Base-by-base conservation (phyloP, 2,113 vertebrate genomes). In the Dipodomys spectabilis region DNA sequence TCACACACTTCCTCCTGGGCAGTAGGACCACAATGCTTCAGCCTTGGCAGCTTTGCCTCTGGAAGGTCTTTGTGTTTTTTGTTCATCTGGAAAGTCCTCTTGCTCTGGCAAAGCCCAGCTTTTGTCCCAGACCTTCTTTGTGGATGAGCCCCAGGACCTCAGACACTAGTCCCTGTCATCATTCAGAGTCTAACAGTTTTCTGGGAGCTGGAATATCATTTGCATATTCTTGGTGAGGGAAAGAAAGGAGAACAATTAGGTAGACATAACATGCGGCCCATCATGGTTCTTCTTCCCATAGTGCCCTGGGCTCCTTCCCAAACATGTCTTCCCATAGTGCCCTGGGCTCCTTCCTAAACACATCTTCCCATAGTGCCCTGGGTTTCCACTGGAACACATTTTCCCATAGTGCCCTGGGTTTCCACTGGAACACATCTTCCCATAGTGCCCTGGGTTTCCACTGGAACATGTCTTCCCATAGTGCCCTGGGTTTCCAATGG, bases 21-120 rank as follows among this genome's bases (percentile, higher is more conserved):
- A 53, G 32, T 45, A 35, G 72, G 77, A 77, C 18, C 44, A 0
- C 0, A 1, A 10, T 11, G 45, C 6, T 35, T 1, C 1, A n/a
- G 57, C 23, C 16, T 4, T 1, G 27, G 91, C 22, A 2, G 19
- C 35, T 7, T 11, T 30, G 2, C 13, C 49, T n/a, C 82, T 49
- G 30, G 65, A 82, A 44, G 19, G 45, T 67, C 27, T 69, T 23
- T 64, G 62, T 25, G 23, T 64, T 5, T 39, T 53, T 27, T 27
- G 30, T 28, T 44, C 22, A 6, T 32, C 53, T 20, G 81, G 45
- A 81, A 85, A 94, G 93, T 86, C 84, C 81, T 84, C 10, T 57
- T 72, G 64, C 49, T 72, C 60, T 89, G 11, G 73, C 87, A 86
- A 39, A 25, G 1, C 77, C 92, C 78, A 32, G 86, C 18, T 71